Conservation (phyloP, 1,140 invertebrate species). For the Pseudomyrmex dendroicus region DNA sequence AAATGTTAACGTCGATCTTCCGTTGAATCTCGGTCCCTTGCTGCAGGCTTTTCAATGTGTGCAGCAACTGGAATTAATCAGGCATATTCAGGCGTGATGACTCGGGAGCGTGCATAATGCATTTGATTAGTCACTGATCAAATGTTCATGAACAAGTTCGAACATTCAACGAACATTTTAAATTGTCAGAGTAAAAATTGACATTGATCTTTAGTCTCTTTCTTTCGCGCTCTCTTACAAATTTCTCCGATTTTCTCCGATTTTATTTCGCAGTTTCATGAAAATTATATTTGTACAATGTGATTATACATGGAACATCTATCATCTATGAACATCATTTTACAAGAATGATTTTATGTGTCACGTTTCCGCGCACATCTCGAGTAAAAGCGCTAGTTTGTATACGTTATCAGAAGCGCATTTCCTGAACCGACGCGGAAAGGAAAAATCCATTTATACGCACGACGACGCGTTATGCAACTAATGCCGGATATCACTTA, state of each 20-base stretch:
- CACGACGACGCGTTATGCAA: constrained; percentile 30
- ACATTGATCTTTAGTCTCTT: too few relatives aligned
- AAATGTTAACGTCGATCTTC: constrained; percentile 57
- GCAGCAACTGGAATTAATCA: constrained; percentile 44
- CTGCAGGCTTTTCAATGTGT: constrained; percentile 45
- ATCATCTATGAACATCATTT: not conserved
- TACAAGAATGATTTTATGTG: not conserved
- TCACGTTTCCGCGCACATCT: not conserved
- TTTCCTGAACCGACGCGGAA: constrained; percentile 10
- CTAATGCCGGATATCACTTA: constrained; percentile 34
- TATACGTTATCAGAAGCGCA: constrained; percentile 14
- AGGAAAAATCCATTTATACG: constrained; percentile 1
- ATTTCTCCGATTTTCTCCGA: not conserved
- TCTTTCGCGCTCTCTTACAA: too few relatives aligned
- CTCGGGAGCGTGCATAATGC: not conserved
- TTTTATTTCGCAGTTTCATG: not conserved
- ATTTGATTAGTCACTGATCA: constrained; percentile 20
- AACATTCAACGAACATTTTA: too few relatives aligned
- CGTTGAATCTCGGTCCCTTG: constrained; percentile 15
- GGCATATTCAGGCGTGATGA: constrained; percentile 6
- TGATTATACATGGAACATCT: not conserved
- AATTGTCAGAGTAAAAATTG: too few relatives aligned
- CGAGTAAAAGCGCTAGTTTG: not conserved
- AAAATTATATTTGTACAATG: not conserved
- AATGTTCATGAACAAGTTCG: too few relatives aligned